Evolutionary conservation across 2,797 vertebrate species (phyloP).

Genomic region (Syncerus caffer): DNA sequence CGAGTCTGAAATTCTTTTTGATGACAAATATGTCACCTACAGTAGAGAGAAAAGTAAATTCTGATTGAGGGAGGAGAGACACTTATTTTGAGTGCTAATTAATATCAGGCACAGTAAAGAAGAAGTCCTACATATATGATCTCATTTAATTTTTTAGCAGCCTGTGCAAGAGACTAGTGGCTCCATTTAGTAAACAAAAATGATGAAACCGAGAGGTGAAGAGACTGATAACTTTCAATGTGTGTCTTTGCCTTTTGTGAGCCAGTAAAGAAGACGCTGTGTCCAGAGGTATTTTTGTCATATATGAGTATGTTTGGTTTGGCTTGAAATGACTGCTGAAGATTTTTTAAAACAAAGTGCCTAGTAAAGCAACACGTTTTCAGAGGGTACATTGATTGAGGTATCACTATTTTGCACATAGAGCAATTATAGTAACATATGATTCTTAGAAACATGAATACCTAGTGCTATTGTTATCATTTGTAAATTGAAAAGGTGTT

Average conservation of each 20-base stretch:
- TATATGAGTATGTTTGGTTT: not conserved
- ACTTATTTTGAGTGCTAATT: not conserved
- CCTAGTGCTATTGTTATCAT: not conserved
- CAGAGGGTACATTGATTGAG: not conserved
- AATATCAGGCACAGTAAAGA: not conserved
- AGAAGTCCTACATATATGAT: not conserved
- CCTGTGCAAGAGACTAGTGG: not conserved
- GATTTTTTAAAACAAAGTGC: not conserved
- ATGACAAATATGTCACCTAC: not conserved
- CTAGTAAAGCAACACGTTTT: constrained; percentile 17
- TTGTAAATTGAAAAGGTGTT: constrained; percentile 9
- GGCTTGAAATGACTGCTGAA: not conserved
- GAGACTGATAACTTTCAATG: not conserved
- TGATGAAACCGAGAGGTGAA: not conserved
- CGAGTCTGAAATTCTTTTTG: not conserved
- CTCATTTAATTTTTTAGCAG: not conserved
- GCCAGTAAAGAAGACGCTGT: not conserved
- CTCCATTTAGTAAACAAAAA: not conserved
- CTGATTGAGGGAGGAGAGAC: not conserved
- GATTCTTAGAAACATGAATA: not conserved
- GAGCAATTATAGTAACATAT: not conserved
- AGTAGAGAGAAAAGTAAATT: constrained; percentile 7
- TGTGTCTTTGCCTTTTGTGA: constrained; percentile 1
- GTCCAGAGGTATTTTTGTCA: not conserved
- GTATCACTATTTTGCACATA: not conserved